Evolutionary conservation across 37 sponge, comb jelly and placozoan species (phyloP), one percentile per base, ranked within the genome.

Genomic region (Chondrilla cf. caribensis): DNA sequence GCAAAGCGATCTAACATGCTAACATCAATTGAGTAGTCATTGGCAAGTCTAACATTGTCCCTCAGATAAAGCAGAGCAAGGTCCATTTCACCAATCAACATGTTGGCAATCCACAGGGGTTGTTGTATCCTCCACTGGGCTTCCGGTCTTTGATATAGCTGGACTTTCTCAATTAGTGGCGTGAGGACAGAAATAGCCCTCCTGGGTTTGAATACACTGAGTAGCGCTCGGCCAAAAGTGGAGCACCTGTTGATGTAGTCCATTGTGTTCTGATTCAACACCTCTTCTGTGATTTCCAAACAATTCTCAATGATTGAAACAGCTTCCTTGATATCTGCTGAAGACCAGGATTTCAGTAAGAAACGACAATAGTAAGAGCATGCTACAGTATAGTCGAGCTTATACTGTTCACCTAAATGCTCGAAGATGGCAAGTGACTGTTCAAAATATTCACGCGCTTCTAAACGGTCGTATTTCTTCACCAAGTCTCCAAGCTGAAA

Each of bases 121-220:
- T 67, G 68, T 33, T 67, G 68, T 18, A 67, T 1, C 68, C 68
- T 67, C 68, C 68, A 67, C 68, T 67, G 35, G n/a, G 68, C 68
- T 26, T 26, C 68, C 4, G 68, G 68, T 6, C 32, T 67, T 26
- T 67, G 68, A 33, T 67, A 29, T 33, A 28, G 29, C 68, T 29
- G 0, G 35, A 67, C 68, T 33, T 8, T 67, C 68, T 67, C 68
- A 28, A 67, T 28, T 17, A 33, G 68, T 6, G 32, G 35, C 29
- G 26, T 17, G 7, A 67, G 15, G 17, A 33, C 68, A 67, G 68
- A 8, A 8, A 67, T 8, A 17, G 68, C 35, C 33, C 33, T 29
- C 4, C 68, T 33, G n/a, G 68, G 68, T 33, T 67, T 0, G 4
- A 67, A 67, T 17, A 17, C 17, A 8, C 32, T 1, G 15, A 33